These are phyloP conservation scores for Rhynchophorus ferrugineus DNA, from an alignment of 1,140 invertebrate genomes.

Conservation along the genomic window DNA sequence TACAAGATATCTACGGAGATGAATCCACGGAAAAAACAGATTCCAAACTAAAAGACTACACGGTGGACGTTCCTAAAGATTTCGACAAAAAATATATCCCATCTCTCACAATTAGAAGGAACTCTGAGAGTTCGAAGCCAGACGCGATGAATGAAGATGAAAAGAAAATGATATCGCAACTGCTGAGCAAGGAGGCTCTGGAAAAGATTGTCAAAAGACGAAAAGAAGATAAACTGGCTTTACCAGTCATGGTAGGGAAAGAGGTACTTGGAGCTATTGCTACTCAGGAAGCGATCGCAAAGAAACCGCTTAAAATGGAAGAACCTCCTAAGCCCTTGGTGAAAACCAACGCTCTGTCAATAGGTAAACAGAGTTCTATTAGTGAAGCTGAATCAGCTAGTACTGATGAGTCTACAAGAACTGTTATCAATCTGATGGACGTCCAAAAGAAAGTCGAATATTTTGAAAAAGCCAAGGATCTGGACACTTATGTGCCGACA, in stretches of 20 bases:
- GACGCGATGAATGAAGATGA: constrained; percentile 53
- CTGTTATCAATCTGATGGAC: constrained; percentile 54
- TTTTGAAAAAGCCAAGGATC: constrained; percentile 58
- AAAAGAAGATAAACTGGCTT: constrained; percentile 42
- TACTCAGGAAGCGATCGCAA: constrained; percentile 42
- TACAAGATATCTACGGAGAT: constrained; percentile 71
- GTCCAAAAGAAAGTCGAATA: constrained; percentile 69
- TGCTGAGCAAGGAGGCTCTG: constrained; percentile 63
- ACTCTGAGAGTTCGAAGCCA: constrained; percentile 29
- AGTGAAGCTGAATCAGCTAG: constrained; percentile 61
- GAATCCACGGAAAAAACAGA: constrained; percentile 17
- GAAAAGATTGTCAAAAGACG: constrained; percentile 46
- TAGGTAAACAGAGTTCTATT: constrained; percentile 40
- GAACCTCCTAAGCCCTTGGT: constrained; percentile 27
- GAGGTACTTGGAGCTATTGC: constrained; percentile 60
- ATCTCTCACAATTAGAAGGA: constrained; percentile 30
- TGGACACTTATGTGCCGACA: constrained; percentile 41
- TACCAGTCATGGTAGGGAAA: constrained; percentile 47
- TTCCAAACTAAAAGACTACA: constrained; percentile 17
- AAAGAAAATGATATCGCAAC: constrained; percentile 63
- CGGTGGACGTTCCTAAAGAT: constrained; percentile 25
- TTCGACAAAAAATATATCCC: constrained; percentile 15
- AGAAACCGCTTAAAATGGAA: constrained; percentile 37
- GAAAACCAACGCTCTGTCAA: constrained; percentile 23
- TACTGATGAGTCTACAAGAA: constrained; percentile 60